Conservation (phyloP, 2,888 invertebrate species). For the Xylota segnis region DNA sequence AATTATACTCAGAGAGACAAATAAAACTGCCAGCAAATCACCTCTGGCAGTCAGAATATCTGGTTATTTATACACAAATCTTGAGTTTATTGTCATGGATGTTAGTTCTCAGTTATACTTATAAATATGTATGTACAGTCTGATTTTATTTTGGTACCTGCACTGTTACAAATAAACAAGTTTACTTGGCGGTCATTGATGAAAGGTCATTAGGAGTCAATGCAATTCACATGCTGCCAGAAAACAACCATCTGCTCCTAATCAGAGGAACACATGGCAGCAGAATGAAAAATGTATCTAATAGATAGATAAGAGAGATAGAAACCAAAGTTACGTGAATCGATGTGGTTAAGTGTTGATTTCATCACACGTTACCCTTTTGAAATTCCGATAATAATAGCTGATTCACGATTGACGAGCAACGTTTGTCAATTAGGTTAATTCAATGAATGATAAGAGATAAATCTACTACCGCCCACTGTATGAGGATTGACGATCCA, state of each 20-base stretch:
- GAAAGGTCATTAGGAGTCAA: slow-evolving; percentile 16
- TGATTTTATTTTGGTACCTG: slow-evolving; percentile 31
- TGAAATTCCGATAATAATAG: not conserved
- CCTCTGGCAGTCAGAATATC: slow-evolving; percentile 8
- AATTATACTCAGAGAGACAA: slow-evolving; percentile 2
- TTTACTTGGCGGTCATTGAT: not conserved
- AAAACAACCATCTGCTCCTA: slow-evolving; percentile 42
- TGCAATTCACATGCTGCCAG: slow-evolving; percentile 21
- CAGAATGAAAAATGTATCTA: slow-evolving; percentile 4
- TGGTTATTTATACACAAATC: slow-evolving; percentile 28
- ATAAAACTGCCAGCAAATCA: slow-evolving; percentile 12
- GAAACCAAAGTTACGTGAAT: not conserved
- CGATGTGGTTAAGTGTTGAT: not conserved
- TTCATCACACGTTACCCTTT: not conserved
- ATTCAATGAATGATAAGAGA: slow-evolving; percentile 31
- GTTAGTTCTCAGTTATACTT: slow-evolving; percentile 19
- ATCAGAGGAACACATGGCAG: slow-evolving; percentile 10
- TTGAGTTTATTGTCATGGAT: slow-evolving; percentile 9
- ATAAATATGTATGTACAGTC: slow-evolving; percentile 2
- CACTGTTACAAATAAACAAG: not conserved
- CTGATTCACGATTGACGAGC: slow-evolving; percentile 24
- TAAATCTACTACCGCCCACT: slow-evolving; percentile 2
- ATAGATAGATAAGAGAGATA: not conserved
- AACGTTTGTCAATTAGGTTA: not conserved
- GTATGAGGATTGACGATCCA: slow-evolving; percentile 36